Percentiles rank a stretch among this genome's conserved stretches.
These are phyloP conservation scores for Cepaea nemoralis DNA, from an alignment of 1,140 invertebrate species.

Conservation along the genomic window DNA sequence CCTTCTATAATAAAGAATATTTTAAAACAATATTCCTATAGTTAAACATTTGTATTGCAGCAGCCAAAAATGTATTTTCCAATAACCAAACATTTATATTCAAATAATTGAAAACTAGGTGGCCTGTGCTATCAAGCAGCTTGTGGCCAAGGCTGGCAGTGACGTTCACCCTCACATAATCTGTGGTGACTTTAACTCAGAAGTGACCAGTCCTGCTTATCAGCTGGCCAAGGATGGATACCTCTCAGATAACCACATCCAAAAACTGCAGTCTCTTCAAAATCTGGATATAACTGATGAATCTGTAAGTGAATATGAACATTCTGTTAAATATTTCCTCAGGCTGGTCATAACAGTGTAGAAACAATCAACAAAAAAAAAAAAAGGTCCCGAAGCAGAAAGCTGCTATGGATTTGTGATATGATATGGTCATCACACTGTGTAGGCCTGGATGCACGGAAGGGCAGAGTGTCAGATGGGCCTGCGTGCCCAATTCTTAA, in stretches of 20 bases:
- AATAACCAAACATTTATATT: background rate
- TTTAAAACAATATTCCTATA: no score
- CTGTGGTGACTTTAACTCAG: slow-evolving; percentile 68
- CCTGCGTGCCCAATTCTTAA: no score
- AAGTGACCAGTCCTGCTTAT: slow-evolving; percentile 55
- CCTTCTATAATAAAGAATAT: no score
- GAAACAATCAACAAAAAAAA: no score
- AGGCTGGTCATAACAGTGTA: no score
- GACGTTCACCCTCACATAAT: slow-evolving; percentile 59
- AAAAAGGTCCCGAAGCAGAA: no score
- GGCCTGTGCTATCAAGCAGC: slow-evolving; percentile 61
- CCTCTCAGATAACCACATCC: slow-evolving; percentile 56
- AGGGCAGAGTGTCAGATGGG: no score
- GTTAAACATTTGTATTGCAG: background rate
- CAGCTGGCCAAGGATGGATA: slow-evolving; percentile 63
- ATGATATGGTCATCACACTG: no score
- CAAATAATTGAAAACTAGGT: slow-evolving; percentile 47
- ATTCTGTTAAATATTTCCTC: background rate
- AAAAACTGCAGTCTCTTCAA: slow-evolving; percentile 52
- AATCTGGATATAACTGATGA: slow-evolving; percentile 56
- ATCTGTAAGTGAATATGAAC: slow-evolving; percentile 48
- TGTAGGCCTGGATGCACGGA: no score
- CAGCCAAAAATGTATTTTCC: no score
- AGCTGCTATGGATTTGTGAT: no score
- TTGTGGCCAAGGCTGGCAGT: slow-evolving; percentile 60